Conservation (phyloP, 2,113 vertebrate species). For the western clawed frog (Xenopus tropicalis) region UCB_Xtro_10.0 CM004443.2:58013501-58014000, state of each 20-base stretch:
- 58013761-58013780: neutral
- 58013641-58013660: no score
- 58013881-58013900: constrained; percentile 26
- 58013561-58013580: no score
- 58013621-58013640: no score
- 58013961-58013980: constrained; percentile 18
- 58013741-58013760: neutral
- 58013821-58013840: constrained; percentile 4
- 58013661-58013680: no score
- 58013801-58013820: neutral
- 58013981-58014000: constrained; percentile 11
- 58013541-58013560: no score
- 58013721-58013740: neutral
- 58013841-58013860: constrained; percentile 18
- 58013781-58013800: neutral
- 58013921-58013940: constrained; percentile 34
- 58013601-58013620: no score
- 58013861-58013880: constrained; percentile 25
- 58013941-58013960: constrained; percentile 12
- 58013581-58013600: no score
- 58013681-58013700: no score
- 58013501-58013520: no score
- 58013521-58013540: no score
- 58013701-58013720: neutral
- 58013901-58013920: constrained; percentile 21